phyloP scores from a whole-genome alignment of 2,113 vertebrate genomes.

The Maccullochella peelii region DNA sequence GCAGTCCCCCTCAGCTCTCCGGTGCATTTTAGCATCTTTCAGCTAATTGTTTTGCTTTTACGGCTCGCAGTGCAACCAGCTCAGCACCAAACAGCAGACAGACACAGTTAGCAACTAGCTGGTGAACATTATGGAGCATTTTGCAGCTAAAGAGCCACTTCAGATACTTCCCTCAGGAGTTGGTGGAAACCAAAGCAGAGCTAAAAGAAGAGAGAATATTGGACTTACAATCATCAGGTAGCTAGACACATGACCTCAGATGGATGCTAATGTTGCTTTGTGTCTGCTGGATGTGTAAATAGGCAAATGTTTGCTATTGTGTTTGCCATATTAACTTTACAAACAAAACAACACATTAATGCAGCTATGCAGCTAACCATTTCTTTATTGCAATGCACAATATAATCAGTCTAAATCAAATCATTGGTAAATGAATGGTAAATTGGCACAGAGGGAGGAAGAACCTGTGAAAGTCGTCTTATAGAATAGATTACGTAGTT shows the following conservation, averaged over 20 bases:
- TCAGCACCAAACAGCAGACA: background rate
- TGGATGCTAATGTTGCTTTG: background rate
- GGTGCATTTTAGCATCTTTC: background rate
- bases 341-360: background rate
- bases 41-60: background rate
- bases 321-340: background rate
- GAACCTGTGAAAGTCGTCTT: background rate
- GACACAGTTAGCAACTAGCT: background rate
- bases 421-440: no score
- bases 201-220: background rate
- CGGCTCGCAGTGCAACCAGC: no score
- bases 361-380: background rate
- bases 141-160: background rate
- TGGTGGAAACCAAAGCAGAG: background rate
- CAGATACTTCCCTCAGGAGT: background rate
- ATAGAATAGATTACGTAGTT: background rate
- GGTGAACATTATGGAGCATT: background rate
- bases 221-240: background rate
- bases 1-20: background rate
- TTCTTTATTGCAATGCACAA: background rate
- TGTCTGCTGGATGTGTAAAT: background rate
- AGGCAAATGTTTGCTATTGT: background rate
- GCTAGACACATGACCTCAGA: background rate
- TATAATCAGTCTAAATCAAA: background rate
- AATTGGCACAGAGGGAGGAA: background rate